Base-by-base conservation (phyloP, 2,888 invertebrate species). In the Eledone cirrhosa region DNA sequence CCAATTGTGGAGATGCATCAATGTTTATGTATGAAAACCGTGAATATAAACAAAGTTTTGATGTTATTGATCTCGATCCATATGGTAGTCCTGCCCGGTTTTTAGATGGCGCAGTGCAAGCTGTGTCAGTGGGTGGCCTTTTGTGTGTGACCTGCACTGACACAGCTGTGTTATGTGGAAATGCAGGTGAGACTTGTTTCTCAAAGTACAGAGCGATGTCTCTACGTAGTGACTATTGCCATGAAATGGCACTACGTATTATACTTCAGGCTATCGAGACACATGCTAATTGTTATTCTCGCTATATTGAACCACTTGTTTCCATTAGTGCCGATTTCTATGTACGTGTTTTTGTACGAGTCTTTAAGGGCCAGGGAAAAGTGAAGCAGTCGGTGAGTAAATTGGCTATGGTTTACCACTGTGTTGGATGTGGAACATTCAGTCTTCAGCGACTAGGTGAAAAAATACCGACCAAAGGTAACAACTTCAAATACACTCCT, bases 181-280 rank as follows among this genome's bases (percentile, higher is more conserved):
- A 98, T 91, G 93, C 95, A 0, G 95, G 97, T 0, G 99, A 99
- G 91, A 96, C 98, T 0, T 98, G 98, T 89, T 93, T 94, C 86
- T 93, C 94, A 14, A 98, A 98, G 92, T 99, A 99, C 89, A 98
- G 98, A 0, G 94, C 97, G 0, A 92, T 97, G 79, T 95, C 98
- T 1, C 90, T 98, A 72, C 94, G 94, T 87, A 94, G 94, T 22
- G 96, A 95, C 88, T 88, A 82, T 80, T 90, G 90, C 80, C 99
- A 99, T 92, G 99, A 99, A 93, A 95, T 98, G 94, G 97, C 97
- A 0, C 90, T 99, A n/a, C 93, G 99, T 82, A 98, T 99, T 88
- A 92, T 99, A 63, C 91, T 99, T 31, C 95, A 96, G 87, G 94
- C 95, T 84, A 95, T 99, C 83, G 96, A 98, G 88, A 93, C 94